These are phyloP conservation scores for Patiria pectinifera DNA, from an alignment of 53 echinoderm and acorn worm genomes.

Conservation along the genomic window DNA sequence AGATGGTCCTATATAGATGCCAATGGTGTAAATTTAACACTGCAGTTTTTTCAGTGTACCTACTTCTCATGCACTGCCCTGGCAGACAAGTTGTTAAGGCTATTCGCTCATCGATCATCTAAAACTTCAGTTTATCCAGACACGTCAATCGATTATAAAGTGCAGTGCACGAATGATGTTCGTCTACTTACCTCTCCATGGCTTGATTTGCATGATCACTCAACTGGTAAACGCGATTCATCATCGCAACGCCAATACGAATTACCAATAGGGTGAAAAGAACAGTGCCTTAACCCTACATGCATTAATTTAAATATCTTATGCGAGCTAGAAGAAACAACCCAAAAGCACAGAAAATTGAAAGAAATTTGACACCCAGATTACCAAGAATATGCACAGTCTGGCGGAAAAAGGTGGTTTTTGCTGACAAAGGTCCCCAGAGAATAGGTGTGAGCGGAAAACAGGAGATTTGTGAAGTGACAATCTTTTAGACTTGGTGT, in stretches of 20 bases:
- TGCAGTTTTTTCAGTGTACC: too few relatives aligned
- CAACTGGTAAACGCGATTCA: slow-evolving; percentile 2
- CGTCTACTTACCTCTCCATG: background rate
- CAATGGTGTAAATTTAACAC: too few relatives aligned
- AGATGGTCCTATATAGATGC: too few relatives aligned
- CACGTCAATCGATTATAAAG: background rate
- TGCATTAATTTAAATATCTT: background rate
- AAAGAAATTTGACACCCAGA: background rate
- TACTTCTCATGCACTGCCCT: too few relatives aligned
- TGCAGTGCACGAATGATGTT: background rate
- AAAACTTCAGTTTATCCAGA: background rate
- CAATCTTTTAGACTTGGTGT: too few relatives aligned
- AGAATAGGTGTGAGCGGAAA: background rate
- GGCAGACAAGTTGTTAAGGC: too few relatives aligned
- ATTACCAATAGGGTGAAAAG: too few relatives aligned
- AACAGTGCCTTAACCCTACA: background rate
- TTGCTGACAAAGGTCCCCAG: background rate
- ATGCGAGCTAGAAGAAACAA: too few relatives aligned
- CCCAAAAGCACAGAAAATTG: background rate
- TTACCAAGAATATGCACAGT: background rate
- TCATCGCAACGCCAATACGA: background rate
- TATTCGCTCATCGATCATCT: background rate
- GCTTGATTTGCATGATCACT: background rate
- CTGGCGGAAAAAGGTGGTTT: background rate
- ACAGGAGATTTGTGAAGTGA: too few relatives aligned